phyloP scores from a whole-genome alignment of 2,113 vertebrate species.

The Azemiops feae region DNA sequence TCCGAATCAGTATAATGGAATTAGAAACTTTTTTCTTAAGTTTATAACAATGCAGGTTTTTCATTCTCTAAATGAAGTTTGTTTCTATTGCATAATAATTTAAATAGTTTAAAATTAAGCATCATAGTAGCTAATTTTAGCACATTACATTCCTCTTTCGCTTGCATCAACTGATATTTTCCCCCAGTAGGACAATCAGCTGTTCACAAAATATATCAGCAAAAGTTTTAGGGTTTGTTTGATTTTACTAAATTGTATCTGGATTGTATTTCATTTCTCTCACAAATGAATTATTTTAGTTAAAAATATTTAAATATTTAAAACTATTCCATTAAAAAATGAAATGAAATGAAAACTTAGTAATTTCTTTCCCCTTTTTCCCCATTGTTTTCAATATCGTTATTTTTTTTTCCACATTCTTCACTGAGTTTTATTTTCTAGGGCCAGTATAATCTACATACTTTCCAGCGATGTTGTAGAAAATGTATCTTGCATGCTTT shows the following conservation, averaged over 20 bases:
- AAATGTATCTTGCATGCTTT: not conserved
- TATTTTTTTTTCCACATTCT: slow-evolving; percentile 24
- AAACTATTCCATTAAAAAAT: not conserved
- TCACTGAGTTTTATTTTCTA: slow-evolving; percentile 14
- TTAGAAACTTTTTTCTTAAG: not conserved
- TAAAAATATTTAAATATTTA: not conserved
- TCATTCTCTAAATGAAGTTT: not conserved
- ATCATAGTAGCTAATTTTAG: not conserved
- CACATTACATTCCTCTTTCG: not conserved
- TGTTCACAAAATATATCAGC: not conserved
- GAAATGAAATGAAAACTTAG: not conserved
- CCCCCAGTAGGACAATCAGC: not conserved
- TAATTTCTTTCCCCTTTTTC: not conserved
- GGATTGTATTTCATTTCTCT: slow-evolving; percentile 11
- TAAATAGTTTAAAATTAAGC: not conserved
- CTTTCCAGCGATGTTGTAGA: slow-evolving; percentile 26
- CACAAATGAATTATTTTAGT: slow-evolving; percentile 31
- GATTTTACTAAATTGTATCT: not conserved
- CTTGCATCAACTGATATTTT: not conserved
- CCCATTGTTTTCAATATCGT: not conserved
- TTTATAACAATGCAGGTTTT: not conserved
- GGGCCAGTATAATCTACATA: not conserved
- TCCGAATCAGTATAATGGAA: not conserved
- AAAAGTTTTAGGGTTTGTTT: slow-evolving; percentile 18
- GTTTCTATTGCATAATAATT: not conserved